Evolutionary conservation across 2,888 invertebrate genomes (phyloP).

Genomic region (Quadriops clusia): DNA sequence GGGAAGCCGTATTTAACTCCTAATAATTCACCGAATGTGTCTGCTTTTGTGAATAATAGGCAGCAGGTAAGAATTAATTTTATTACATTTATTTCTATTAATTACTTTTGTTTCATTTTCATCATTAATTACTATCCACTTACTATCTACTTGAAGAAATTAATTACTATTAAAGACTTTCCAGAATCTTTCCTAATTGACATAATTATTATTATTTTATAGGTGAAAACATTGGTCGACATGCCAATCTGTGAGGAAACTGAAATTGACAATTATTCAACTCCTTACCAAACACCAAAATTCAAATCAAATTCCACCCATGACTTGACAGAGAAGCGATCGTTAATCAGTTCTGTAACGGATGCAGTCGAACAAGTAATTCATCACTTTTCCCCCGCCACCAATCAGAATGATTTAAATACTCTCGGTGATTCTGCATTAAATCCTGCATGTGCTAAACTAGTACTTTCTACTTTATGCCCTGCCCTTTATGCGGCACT

Average conservation of each 20-base stretch:
- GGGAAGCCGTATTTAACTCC: slow-evolving; percentile 43
- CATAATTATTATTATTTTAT: slow-evolving; percentile 1
- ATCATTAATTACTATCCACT: slow-evolving; percentile 21
- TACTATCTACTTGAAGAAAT: slow-evolving; percentile 3
- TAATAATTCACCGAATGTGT: slow-evolving; percentile 65
- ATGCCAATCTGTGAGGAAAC: slow-evolving; percentile 55
- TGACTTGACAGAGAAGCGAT: slow-evolving; percentile 52
- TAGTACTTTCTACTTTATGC: slow-evolving; percentile 64
- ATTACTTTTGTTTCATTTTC: slow-evolving; percentile 38
- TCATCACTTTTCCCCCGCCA: slow-evolving; percentile 55
- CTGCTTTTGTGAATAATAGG: slow-evolving; percentile 45
- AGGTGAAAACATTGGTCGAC: slow-evolving; percentile 43
- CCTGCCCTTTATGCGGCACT: slow-evolving; percentile 75
- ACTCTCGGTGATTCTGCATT: slow-evolving; percentile 46
- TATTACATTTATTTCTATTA: slow-evolving; percentile 27
- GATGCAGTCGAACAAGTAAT: slow-evolving; percentile 65
- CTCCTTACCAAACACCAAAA: slow-evolving; percentile 35
- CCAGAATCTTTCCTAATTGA: slow-evolving; percentile 5
- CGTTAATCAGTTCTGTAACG: slow-evolving; percentile 58
- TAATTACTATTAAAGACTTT: background rate
- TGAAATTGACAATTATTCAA: slow-evolving; percentile 47
- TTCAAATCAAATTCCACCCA: slow-evolving; percentile 16
- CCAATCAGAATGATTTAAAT: slow-evolving; percentile 49
- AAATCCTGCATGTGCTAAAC: slow-evolving; percentile 57
- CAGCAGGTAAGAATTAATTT: slow-evolving; percentile 39